These are phyloP conservation scores for Antrozous pallidus DNA, from an alignment of 2,797 vertebrate species.

Conservation along the genomic window DNA sequence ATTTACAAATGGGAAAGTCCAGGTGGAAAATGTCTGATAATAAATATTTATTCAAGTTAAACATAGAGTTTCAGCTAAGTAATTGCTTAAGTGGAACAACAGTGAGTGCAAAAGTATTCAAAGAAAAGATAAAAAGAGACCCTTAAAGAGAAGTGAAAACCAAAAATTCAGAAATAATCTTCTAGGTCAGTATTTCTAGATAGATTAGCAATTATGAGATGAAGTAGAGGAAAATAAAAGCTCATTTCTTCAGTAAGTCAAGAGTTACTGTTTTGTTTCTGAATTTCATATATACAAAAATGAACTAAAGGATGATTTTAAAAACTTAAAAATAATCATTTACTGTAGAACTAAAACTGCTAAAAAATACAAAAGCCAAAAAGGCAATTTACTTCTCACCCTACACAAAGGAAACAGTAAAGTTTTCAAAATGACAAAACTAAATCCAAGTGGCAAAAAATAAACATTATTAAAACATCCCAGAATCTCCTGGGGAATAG, in stretches of 20 bases:
- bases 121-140: neutral
- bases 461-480: conserved; percentile 17
- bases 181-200: neutral
- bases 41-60: conserved; percentile 30
- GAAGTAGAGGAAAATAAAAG: neutral
- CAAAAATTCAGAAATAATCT: conserved; percentile 12
- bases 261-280: neutral
- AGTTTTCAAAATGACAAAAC: neutral
- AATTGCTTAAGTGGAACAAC: neutral
- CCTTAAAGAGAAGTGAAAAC: neutral
- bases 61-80: neutral
- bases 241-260: neutral
- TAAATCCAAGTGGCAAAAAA: neutral
- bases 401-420: neutral
- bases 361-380: neutral
- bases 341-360: neutral
- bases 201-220: neutral
- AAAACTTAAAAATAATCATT: conserved; percentile 4
- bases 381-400: neutral
- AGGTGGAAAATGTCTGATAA: neutral
- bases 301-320: conserved; percentile 16
- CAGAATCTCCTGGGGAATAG: neutral
- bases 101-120: neutral
- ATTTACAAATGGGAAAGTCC: neutral
- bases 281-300: neutral